Evolutionary conservation across 2,888 invertebrate genomes (phyloP).

Genomic region (Hemicrepidius hirtus): DNA sequence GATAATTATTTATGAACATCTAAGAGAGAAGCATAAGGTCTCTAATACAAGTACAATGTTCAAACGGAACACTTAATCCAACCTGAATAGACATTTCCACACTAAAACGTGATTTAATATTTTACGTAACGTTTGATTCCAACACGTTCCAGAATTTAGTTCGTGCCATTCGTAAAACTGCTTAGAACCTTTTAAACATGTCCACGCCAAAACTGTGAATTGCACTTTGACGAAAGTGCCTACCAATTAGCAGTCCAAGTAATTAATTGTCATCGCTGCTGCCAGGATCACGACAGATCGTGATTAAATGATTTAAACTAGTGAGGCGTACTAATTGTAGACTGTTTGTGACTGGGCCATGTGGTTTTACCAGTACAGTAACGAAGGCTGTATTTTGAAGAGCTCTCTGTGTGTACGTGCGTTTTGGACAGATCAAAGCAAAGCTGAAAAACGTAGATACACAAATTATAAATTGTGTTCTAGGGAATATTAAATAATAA

Average conservation of each 20-base stretch:
- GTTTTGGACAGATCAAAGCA: background rate
- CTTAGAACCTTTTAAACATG: background rate
- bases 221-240: constrained; percentile 40
- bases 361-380: background rate
- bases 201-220: constrained; percentile 19
- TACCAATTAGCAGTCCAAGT: constrained; percentile 44
- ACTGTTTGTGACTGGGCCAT: constrained; percentile 24
- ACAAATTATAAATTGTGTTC: no score
- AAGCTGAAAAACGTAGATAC: no score
- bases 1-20: no score
- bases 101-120: no score
- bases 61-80: no score
- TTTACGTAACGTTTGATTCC: background rate
- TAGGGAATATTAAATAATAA: no score
- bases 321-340: constrained; percentile 45
- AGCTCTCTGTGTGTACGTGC: background rate
- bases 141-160: background rate
- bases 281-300: constrained; percentile 44
- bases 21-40: no score
- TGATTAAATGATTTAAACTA: constrained; percentile 49
- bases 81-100: no score
- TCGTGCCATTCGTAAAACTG: background rate
- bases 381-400: constrained; percentile 6
- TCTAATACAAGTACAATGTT: no score
- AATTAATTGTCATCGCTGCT: constrained; percentile 49